Evolutionary conservation across 37 sponge, comb jelly and placozoan genomes (phyloP), one percentile per base, ranked within the genome.

Genomic region (Haliclona indistincta): DNA sequence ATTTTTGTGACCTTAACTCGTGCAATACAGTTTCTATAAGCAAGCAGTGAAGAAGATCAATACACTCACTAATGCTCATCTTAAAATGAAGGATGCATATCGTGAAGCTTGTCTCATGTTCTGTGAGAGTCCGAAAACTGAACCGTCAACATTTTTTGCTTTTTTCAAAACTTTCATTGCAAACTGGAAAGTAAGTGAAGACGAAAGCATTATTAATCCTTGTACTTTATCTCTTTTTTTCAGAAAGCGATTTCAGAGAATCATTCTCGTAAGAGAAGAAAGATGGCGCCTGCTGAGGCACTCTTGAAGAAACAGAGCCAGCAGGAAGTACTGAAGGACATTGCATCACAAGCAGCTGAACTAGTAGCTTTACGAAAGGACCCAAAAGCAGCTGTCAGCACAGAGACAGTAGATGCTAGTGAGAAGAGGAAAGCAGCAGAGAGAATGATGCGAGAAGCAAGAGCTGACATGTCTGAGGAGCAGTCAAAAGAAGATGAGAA

Each of bases 61-160:
- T 32, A 65, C 64, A 2, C 6, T 93, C 33, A 39, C 61, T 28
- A 86, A 93, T 37, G 43, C 58, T 1, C 77, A 74, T 44, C 43
- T 81, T 0, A 84, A 84, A 68, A 93, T 93, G 94, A 86, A 93
- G 52, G 86, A 93, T 51, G 94, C 86, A 1, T 93, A 88, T 58
- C 49, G 77, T 17, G 83, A 88, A 45, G 89, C 81, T 28, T 93
- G 94, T 60, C 67, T 71, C 72, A 79, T 88, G 82, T 93, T 88
- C 71, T 47, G 75, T 26, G 94, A 93, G 78, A 83, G 71, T 63
- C 76, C 94, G 28, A 80, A 79, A 40, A 70, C 70, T 1, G 84
- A 93, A 5, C 94, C 94, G 6, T 53, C 87, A 0, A 77, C 87
- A 56, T 93, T 93, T 70, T 93, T 93, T 43, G 56, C 73, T 2